Base-by-base conservation (phyloP, 64 coral and sea anemone species). In the Pachyseris speciosa region DNA sequence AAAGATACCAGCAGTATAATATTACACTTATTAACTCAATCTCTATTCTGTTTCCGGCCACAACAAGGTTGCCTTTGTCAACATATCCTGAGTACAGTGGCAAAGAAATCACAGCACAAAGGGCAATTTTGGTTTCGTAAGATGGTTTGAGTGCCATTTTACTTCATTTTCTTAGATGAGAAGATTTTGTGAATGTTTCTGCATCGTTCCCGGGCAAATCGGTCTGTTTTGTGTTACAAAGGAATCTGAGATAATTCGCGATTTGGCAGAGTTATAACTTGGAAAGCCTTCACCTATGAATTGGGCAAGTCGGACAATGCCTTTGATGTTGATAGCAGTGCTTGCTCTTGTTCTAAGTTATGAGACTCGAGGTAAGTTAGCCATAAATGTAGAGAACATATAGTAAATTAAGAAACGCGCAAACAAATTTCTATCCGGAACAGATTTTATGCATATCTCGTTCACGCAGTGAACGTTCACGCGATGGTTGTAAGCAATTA, bases 21-120 rank as follows among this genome's bases (percentile, higher is more conserved):
- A 65, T 65, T 65, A 65, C 26, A 65, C 61, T 12, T 29, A 2
- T 27, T 2, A 65, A 65, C 61, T 13, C 1, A 47, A 9, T 47
- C n/a, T n/a, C n/a, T n/a, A n/a, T 13, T 7, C 38, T 20, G 34
- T 74, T 74, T 74, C 70, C 70, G 70, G 70, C 25, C 24, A 44
- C n/a, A 74, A 74, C 70, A 74, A 74, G 9, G 28, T 26, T 44
- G 38, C 19, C 70, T 74, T 74, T 74, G 70, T 74, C 26, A 25
- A 44, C 2, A 6, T 0, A 37, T 17, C 12, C 45, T 44, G 70
- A 3, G 40, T 42, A 74, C n/a, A 39, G 8, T 45, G 17, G 1
- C n/a, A 27, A 9, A 47, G 44, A 47, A 47, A 7, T 47, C 26
- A 65, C 1, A 32, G 61, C n/a, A n/a, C n/a, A n/a, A n/a, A 39